Evolutionary conservation across 2,888 invertebrate genomes (phyloP).

Genomic region (Dynastes maya): DNA sequence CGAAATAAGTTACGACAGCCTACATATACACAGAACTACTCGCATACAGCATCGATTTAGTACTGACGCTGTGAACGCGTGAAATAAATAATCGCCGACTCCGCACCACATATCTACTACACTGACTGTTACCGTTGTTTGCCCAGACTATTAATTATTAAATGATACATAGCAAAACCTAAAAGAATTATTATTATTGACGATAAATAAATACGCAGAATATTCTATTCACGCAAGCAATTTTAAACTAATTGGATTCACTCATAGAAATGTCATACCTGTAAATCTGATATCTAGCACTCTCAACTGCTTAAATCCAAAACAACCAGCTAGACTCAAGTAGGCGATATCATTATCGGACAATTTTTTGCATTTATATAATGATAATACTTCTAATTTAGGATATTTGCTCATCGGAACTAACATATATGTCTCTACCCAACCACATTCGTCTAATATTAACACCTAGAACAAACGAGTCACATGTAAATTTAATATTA

Average conservation of each 20-base stretch:
- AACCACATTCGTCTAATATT: constrained; percentile 81
- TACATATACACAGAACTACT: no score
- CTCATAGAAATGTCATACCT: constrained; percentile 55
- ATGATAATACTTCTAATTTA: constrained; percentile 75
- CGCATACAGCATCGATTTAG: no score
- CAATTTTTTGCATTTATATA: constrained; percentile 79
- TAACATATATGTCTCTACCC: constrained; percentile 83
- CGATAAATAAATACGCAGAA: no score
- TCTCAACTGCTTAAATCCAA: constrained; percentile 77
- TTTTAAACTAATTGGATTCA: background rate
- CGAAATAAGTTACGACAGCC: no score
- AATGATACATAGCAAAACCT: no score
- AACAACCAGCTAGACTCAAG: constrained; percentile 81
- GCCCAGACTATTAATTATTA: no score
- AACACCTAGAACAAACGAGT: constrained; percentile 72
- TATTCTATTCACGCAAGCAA: no score
- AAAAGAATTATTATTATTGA: no score
- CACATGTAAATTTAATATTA: background rate
- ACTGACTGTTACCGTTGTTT: no score
- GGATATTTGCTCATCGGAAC: constrained; percentile 82
- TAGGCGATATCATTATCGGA: constrained; percentile 79
- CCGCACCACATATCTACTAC: no score
- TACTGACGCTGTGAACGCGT: no score
- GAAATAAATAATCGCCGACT: no score
- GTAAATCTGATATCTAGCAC: constrained; percentile 67